Evolutionary conservation across 2,113 vertebrate species (phyloP).

Genomic region (Australoheros scitulus): DNA sequence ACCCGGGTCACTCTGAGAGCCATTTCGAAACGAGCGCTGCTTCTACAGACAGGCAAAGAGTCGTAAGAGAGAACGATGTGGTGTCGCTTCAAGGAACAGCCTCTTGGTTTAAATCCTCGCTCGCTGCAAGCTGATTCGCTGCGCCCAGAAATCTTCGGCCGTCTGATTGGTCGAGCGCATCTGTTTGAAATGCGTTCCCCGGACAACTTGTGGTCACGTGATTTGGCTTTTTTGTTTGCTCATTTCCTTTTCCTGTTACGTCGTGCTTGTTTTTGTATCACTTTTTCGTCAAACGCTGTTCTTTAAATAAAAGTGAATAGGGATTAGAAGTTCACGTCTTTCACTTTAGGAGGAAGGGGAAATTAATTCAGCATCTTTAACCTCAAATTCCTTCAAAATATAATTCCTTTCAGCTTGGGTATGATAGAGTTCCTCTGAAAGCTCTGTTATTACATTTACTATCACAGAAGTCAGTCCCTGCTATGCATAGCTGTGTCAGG

Average conservation of each 20-base stretch:
- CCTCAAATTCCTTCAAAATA: neutral
- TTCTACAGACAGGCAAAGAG: neutral
- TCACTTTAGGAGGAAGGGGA: neutral
- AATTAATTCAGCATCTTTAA: neutral
- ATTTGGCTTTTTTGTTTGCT: neutral
- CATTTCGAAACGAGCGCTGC: constrained; percentile 55
- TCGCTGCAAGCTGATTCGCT: constrained; percentile 72
- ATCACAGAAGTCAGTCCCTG: neutral
- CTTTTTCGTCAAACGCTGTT: neutral
- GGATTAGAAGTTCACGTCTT: neutral
- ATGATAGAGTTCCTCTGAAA: neutral
- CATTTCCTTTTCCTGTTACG: constrained; percentile 56
- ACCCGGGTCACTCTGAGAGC: constrained; percentile 78
- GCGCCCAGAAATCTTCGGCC: neutral
- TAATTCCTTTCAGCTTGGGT: neutral
- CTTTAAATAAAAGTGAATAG: neutral
- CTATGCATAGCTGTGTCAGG: neutral
- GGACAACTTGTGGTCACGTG: constrained; percentile 59
- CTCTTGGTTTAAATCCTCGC: constrained; percentile 81
- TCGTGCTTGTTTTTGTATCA: neutral
- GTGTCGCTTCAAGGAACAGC: fast-evolving
- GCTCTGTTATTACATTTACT: neutral
- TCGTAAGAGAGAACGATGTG: neutral
- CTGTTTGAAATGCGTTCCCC: constrained; percentile 70
- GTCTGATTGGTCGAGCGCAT: constrained; percentile 76